These are phyloP conservation scores for Pontoporia blainvillei DNA, from an alignment of 2,113 vertebrate genomes.

Conservation along the genomic window DNA sequence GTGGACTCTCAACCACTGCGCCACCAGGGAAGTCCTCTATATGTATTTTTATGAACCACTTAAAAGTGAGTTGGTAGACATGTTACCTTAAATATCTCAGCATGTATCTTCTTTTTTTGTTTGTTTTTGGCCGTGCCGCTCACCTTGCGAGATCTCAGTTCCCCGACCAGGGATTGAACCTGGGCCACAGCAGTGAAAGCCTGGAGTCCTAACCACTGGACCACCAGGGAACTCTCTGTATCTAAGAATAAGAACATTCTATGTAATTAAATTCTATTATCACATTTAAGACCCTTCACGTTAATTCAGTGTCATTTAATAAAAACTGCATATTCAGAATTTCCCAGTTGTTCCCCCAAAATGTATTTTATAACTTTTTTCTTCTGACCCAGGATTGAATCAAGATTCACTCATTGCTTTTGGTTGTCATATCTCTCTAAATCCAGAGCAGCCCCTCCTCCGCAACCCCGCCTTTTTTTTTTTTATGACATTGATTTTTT, in stretches of 20 bases:
- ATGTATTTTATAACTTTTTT: background rate
- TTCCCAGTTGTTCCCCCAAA: background rate
- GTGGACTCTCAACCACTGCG: no score
- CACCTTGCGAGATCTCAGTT: background rate
- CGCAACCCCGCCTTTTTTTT: background rate
- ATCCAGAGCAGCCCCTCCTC: background rate
- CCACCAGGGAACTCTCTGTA: background rate
- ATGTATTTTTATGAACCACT: background rate
- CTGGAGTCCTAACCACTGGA: background rate
- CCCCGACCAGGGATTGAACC: background rate
- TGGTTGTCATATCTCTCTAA: background rate
- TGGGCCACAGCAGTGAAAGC: background rate
- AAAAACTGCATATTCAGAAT: background rate
- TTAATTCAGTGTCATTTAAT: background rate
- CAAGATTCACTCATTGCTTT: background rate
- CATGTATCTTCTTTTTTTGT: background rate
- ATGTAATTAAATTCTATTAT: background rate
- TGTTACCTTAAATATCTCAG: background rate
- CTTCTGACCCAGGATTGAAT: background rate
- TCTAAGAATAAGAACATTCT: slow-evolving; percentile 10
- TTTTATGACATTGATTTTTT: background rate
- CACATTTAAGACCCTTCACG: background rate
- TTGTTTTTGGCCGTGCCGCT: background rate
- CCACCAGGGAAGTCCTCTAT: background rate
- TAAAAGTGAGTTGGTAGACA: background rate